Conservation (phyloP, 2,888 invertebrate genomes). For the Drosophila neutralis region DNA sequence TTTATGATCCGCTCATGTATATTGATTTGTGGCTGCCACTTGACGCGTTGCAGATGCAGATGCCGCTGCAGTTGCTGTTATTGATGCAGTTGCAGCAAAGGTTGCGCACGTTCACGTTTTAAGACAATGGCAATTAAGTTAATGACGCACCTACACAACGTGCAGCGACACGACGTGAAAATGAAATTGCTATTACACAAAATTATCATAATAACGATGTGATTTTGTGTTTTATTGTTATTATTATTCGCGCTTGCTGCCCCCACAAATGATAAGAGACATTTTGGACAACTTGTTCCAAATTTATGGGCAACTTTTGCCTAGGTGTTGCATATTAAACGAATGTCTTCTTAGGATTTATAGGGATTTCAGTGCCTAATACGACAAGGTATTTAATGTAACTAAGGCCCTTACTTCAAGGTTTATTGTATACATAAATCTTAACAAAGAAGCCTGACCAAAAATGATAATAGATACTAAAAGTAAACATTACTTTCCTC, state of each 20-base stretch:
- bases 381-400: neutral
- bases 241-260: slow-evolving; percentile 13
- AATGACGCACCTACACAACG: slow-evolving; percentile 44
- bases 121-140: slow-evolving; percentile 41
- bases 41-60: slow-evolving; percentile 33
- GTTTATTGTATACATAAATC: neutral
- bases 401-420: neutral
- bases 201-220: slow-evolving; percentile 19
- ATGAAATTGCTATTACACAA: slow-evolving; percentile 36
- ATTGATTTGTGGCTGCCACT: slow-evolving; percentile 48
- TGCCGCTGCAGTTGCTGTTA: slow-evolving; percentile 9
- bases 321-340: neutral
- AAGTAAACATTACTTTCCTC: neutral
- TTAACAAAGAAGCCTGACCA: neutral
- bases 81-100: neutral
- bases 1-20: slow-evolving; percentile 40
- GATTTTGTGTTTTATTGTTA: slow-evolving; percentile 23
- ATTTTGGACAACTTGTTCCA: neutral
- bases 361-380: slow-evolving; percentile 2
- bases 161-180: slow-evolving; percentile 25
- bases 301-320: slow-evolving; percentile 1
- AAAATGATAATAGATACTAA: neutral
- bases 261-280: slow-evolving; percentile 11
- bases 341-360: neutral
- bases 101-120: slow-evolving; percentile 24